A percentile compares a stretch with the other conserved stretches of the same genome.
phyloP scores from a whole-genome alignment of 2,888 invertebrate genomes.

The Perizoma affinitatum region DNA sequence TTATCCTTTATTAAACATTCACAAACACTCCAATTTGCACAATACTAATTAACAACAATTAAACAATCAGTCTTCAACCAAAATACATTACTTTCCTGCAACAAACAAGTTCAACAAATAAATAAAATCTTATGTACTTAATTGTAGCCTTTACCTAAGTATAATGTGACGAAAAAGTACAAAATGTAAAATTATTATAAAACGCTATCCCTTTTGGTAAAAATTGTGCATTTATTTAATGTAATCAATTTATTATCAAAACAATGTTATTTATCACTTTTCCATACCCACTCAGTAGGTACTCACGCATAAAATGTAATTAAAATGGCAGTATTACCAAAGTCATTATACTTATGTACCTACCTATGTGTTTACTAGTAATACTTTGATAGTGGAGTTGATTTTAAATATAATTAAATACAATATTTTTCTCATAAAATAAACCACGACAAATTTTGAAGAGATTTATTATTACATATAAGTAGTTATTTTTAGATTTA shows the following conservation, averaged over 20 bases:
- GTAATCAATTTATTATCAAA: constrained; percentile 46
- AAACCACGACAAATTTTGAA: no score
- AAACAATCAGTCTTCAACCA: constrained; percentile 82
- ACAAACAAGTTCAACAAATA: constrained; percentile 65
- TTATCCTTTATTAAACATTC: constrained; percentile 7
- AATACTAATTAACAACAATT: constrained; percentile 40
- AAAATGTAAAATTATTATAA: constrained; percentile 8
- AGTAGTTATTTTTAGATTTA: background rate
- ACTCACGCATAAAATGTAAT: background rate
- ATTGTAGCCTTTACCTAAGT: constrained; percentile 42
- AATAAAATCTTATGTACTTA: constrained; percentile 56
- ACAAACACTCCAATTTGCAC: constrained; percentile 32
- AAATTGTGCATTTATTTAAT: constrained; percentile 58
- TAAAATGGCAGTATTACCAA: constrained; percentile 7
- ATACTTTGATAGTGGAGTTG: background rate
- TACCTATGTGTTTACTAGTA: no score
- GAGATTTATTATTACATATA: background rate
- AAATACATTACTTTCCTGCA: constrained; percentile 60
- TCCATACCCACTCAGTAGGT: no score
- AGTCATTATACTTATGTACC: constrained; percentile 2
- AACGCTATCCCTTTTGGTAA: constrained; percentile 7
- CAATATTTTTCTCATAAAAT: background rate
- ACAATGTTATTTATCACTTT: no score
- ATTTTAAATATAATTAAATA: background rate
- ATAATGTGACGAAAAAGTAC: constrained; percentile 24